Evolutionary conservation across 2,797 vertebrate genomes (phyloP).

Genomic region (Neostethus bicornis): DNA sequence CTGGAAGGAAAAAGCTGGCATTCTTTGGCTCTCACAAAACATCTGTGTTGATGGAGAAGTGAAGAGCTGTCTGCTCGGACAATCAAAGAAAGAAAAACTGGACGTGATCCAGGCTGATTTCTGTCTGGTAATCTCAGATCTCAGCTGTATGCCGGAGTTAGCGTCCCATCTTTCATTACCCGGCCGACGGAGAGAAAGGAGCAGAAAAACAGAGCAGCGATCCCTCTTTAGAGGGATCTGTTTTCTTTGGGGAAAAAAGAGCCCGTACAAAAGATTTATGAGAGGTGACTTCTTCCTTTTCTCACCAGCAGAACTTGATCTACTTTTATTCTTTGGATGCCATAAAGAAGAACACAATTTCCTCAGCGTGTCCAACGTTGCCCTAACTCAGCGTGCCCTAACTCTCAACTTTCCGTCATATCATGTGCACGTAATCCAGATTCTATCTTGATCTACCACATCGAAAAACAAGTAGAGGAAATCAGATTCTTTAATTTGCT

Average conservation of each 20-base stretch:
- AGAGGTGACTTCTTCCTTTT: slow-evolving; percentile 75
- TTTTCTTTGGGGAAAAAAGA: slow-evolving; percentile 67
- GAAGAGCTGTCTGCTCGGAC: slow-evolving; percentile 64
- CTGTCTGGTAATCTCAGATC: slow-evolving; percentile 48
- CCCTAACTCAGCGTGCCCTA: slow-evolving; percentile 29
- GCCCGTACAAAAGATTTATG: slow-evolving; percentile 79
- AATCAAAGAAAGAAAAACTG: slow-evolving; percentile 29
- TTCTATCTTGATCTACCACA: not conserved
- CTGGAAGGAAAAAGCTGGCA: slow-evolving; percentile 63
- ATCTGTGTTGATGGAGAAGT: slow-evolving; percentile 51
- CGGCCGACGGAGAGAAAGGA: slow-evolving; percentile 36
- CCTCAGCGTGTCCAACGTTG: slow-evolving; percentile 19
- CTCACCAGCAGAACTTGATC: slow-evolving; percentile 73
- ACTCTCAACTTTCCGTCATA: slow-evolving; percentile 10
- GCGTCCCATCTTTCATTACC: slow-evolving; percentile 47
- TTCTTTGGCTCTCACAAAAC: slow-evolving; percentile 54
- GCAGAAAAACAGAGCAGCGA: slow-evolving; percentile 67
- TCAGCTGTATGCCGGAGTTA: slow-evolving; percentile 51
- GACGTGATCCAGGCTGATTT: slow-evolving; percentile 54
- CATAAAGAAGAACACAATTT: slow-evolving; percentile 39
- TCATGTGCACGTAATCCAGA: slow-evolving; percentile 14
- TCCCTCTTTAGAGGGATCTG: slow-evolving; percentile 68
- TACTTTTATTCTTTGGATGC: slow-evolving; percentile 67
- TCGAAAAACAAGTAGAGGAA: no score
- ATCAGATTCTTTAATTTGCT: no score